These are phyloP conservation scores for Ophion ventricosus DNA, from an alignment of 2,888 invertebrate species.

Conservation along the genomic window DNA sequence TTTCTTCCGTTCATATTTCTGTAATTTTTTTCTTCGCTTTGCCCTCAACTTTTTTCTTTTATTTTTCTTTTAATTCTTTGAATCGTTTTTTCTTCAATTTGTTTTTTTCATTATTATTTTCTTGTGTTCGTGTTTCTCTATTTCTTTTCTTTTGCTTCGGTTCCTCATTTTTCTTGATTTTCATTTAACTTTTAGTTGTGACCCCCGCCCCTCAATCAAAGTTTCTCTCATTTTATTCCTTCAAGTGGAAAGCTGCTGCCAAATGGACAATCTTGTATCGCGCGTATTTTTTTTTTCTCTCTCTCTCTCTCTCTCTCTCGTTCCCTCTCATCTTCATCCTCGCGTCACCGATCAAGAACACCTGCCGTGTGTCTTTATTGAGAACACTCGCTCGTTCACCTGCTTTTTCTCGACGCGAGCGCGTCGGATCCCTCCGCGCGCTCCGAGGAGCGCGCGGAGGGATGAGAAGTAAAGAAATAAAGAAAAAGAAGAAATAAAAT, in stretches of 20 bases:
- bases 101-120: no score
- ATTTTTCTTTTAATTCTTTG: no score
- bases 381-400: constrained; percentile 71
- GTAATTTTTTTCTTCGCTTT: no score
- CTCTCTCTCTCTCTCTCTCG: no score
- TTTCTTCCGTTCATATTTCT: no score
- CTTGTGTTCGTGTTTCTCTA: no score
- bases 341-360: constrained; percentile 65
- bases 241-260: not conserved
- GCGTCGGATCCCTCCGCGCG: constrained; percentile 71
- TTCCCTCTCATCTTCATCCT: constrained; percentile 10
- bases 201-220: not conserved
- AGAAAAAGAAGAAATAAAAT: constrained; percentile 54
- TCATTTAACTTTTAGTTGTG: no score
- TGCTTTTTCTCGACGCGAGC: constrained; percentile 69
- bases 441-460: constrained; percentile 55
- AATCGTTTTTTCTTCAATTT: no score
- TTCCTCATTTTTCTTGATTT: no score
- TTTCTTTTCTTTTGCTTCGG: no score
- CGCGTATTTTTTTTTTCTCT: constrained; percentile 21
- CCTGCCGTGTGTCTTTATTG: constrained; percentile 72
- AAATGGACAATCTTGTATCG: constrained; percentile 37
- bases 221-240: not conserved
- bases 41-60: no score
- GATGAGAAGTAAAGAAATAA: constrained; percentile 41